phyloP scores from a whole-genome alignment of 2,888 invertebrate species.

The Molorchus minor region DNA sequence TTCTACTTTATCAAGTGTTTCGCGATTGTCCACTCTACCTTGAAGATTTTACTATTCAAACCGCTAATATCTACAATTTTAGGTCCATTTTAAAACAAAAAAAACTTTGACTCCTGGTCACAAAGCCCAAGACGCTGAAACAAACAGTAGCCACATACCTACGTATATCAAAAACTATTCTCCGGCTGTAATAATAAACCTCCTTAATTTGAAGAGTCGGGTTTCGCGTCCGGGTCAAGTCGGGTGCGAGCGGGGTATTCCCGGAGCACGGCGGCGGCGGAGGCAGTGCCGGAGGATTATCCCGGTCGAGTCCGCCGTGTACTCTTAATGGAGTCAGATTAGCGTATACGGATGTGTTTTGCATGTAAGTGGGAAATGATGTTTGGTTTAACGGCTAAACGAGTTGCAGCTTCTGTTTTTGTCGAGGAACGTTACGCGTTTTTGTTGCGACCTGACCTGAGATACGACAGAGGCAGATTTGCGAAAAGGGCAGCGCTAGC shows the following conservation, averaged over 20 bases:
- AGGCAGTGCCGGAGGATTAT: slow-evolving; percentile 40
- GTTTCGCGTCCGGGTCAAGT: slow-evolving; percentile 24
- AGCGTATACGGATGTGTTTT: slow-evolving; percentile 61
- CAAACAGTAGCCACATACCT: no score
- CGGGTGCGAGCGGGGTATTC: slow-evolving; percentile 24
- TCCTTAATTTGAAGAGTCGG: slow-evolving; percentile 19
- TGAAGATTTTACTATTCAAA: no score
- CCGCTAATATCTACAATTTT: no score
- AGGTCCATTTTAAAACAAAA: no score
- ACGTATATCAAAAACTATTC: slow-evolving; percentile 23
- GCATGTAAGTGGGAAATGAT: slow-evolving; percentile 64
- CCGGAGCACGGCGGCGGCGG: no score
- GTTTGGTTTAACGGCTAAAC: slow-evolving; percentile 63
- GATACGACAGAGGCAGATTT: slow-evolving; percentile 10
- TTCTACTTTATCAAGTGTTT: no score
- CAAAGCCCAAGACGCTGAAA: no score
- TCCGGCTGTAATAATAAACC: neutral
- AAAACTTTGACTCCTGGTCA: no score
- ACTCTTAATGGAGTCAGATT: slow-evolving; percentile 63
- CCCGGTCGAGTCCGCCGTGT: slow-evolving; percentile 50
- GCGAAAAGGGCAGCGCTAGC: no score
- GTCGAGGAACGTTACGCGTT: slow-evolving; percentile 46
- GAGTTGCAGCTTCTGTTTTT: slow-evolving; percentile 56
- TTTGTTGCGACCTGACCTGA: slow-evolving; percentile 40
- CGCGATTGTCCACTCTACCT: no score